These are phyloP conservation scores for Aplocera efformata DNA, from an alignment of 2,888 invertebrate genomes.

Conservation along the genomic window DNA sequence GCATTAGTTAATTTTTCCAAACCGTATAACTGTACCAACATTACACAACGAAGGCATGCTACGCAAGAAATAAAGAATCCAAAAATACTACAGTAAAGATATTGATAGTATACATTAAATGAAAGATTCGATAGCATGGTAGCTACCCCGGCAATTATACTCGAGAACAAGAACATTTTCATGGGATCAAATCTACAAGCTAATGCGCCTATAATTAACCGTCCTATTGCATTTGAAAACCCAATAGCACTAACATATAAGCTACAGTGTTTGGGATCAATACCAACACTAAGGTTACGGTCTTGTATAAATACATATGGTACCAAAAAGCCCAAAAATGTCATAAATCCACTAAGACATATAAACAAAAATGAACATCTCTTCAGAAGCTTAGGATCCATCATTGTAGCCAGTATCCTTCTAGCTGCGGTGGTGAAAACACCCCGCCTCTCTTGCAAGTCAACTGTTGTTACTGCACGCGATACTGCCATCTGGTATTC, in stretches of 20 bases:
- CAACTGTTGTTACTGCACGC: constrained; percentile 58
- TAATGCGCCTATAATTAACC: constrained; percentile 49
- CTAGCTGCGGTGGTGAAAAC: constrained; percentile 63
- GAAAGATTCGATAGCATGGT: constrained; percentile 54
- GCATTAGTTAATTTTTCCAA: constrained; percentile 68
- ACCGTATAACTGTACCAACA: constrained; percentile 62
- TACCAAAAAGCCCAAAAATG: constrained; percentile 57
- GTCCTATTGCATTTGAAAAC: constrained; percentile 54
- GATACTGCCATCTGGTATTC: constrained; percentile 73
- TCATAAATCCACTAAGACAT: constrained; percentile 49
- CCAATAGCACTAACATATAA: constrained; percentile 63
- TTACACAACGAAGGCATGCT: constrained; percentile 54
- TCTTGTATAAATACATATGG: constrained; percentile 62
- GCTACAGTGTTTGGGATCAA: constrained; percentile 46
- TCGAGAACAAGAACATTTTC: constrained; percentile 38
- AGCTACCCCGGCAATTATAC: constrained; percentile 44
- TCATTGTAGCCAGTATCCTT: constrained; percentile 68
- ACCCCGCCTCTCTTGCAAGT: constrained; percentile 58
- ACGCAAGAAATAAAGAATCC: constrained; percentile 55
- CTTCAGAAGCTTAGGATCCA: constrained; percentile 60
- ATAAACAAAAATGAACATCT: constrained; percentile 53
- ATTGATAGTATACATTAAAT: constrained; percentile 56
- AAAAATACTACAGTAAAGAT: constrained; percentile 49
- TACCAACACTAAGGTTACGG: constrained; percentile 49
- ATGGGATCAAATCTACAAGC: constrained; percentile 53